phyloP scores from a whole-genome alignment of 1,140 invertebrate species.

The Drosophila navojoa region DNA sequence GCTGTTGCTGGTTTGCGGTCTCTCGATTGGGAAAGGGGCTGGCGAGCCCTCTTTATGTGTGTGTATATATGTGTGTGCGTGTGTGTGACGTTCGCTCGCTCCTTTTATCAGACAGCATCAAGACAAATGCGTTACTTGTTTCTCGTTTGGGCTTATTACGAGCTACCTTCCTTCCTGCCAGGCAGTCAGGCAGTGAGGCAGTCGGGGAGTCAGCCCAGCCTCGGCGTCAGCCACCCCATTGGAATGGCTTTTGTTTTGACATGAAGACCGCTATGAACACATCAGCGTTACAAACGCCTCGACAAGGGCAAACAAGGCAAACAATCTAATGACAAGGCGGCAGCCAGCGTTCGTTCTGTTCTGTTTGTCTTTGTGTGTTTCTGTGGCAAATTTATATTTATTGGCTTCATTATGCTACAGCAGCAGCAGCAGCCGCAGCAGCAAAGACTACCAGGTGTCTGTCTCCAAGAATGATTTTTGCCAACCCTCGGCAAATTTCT shows the following conservation, averaged over 20 bases:
- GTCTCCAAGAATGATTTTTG: slow-evolving; percentile 18
- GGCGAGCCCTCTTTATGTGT: not conserved
- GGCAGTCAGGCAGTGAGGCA: slow-evolving; percentile 1
- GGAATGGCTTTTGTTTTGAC: slow-evolving; percentile 74
- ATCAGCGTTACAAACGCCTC: slow-evolving; percentile 80
- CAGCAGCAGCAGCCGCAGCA: slow-evolving; percentile 14
- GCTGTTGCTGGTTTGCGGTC: slow-evolving; percentile 30
- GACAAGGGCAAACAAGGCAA: slow-evolving; percentile 81
- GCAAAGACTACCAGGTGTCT: slow-evolving; percentile 55
- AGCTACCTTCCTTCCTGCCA: slow-evolving; percentile 68
- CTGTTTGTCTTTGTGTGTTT: slow-evolving; percentile 46
- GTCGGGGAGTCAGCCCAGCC: not conserved
- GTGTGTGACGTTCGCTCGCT: not conserved
- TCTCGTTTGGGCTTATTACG: slow-evolving; percentile 80
- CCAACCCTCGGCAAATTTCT: slow-evolving; percentile 9
- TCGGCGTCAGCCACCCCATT: slow-evolving; percentile 29
- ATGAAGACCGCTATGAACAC: slow-evolving; percentile 83
- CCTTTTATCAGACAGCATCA: slow-evolving; percentile 79
- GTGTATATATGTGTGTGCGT: not conserved
- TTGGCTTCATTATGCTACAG: slow-evolving; percentile 82
- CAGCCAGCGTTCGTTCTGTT: slow-evolving; percentile 46
- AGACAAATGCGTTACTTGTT: slow-evolving; percentile 83
- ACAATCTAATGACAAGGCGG: slow-evolving; percentile 72
- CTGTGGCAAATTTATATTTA: slow-evolving; percentile 83
- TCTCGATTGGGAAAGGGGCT: not conserved